These are phyloP conservation scores for Aleiodes sp. DNA, from an alignment of 1,140 invertebrate species.

Conservation along the genomic window DNA sequence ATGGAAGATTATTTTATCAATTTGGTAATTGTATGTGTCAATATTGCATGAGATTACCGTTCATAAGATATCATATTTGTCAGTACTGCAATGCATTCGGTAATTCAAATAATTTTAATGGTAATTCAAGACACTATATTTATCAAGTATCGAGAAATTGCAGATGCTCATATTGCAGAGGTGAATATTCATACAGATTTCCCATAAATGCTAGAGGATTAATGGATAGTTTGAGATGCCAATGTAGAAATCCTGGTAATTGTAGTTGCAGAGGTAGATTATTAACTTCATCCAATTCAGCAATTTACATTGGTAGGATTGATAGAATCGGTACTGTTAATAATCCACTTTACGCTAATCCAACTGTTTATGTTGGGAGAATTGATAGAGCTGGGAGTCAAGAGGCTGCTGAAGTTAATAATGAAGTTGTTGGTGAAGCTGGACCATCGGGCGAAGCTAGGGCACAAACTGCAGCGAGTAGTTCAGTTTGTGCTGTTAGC, in stretches of 20 bases:
- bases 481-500: constrained; percentile 36
- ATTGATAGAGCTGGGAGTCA: constrained; percentile 48
- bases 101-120: constrained; percentile 24
- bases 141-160: constrained; percentile 58
- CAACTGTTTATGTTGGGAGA: constrained; percentile 54
- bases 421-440: constrained; percentile 29
- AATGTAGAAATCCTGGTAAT: constrained; percentile 48
- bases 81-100: constrained; percentile 53
- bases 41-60: constrained; percentile 45
- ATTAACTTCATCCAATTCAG: constrained; percentile 48
- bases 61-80: constrained; percentile 44
- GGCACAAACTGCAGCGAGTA: neutral
- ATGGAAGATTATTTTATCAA: constrained; percentile 50
- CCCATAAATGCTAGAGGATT: constrained; percentile 46
- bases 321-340: constrained; percentile 52
- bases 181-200: constrained; percentile 54
- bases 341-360: constrained; percentile 56
- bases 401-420: neutral
- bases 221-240: constrained; percentile 48
- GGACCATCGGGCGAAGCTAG: neutral
- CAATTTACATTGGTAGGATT: constrained; percentile 55
- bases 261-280: constrained; percentile 51
- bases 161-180: constrained; percentile 54
- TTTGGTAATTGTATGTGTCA: constrained; percentile 52
- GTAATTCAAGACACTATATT: constrained; percentile 58